Evolutionary conservation across 2,888 invertebrate species (phyloP).

Genomic region (Eulithis testata): DNA sequence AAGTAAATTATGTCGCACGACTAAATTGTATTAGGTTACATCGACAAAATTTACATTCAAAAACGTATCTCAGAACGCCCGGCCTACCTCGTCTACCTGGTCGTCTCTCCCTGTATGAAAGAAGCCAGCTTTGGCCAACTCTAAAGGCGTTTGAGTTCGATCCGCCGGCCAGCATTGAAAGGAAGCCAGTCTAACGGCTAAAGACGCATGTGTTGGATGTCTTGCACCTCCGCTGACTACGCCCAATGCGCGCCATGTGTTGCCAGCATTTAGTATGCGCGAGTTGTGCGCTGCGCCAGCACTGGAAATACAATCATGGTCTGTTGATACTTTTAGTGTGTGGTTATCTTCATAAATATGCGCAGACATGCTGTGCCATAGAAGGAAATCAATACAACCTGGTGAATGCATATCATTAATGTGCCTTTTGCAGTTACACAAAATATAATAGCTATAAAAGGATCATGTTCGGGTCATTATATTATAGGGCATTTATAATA

Average conservation of each 20-base stretch:
- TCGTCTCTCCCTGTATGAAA: conserved; percentile 91
- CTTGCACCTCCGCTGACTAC: conserved; percentile 78
- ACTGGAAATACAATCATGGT: conserved; percentile 42
- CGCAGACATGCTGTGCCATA: too few species aligned
- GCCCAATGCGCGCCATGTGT: conserved; percentile 69
- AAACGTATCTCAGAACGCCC: conserved; percentile 10
- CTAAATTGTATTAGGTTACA: too few species aligned
- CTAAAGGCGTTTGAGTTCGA: conserved; percentile 89
- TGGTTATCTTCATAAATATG: too few species aligned
- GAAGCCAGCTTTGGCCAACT: conserved; percentile 94
- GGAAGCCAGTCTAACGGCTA: conserved; percentile 87
- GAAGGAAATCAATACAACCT: too few species aligned
- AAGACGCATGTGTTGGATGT: conserved; percentile 87
- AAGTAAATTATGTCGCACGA: conserved; percentile 2
- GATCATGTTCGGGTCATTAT: too few species aligned
- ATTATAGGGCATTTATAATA: too few species aligned
- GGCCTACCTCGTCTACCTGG: conserved; percentile 71
- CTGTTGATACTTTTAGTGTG: not conserved
- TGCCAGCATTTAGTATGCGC: conserved; percentile 63
- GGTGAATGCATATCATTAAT: too few species aligned
- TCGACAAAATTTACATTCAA: conserved; percentile 4
- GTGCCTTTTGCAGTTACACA: too few species aligned
- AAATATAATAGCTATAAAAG: too few species aligned
- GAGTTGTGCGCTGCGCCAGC: conserved; percentile 73
- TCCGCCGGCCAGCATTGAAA: conserved; percentile 91